Evolutionary conservation across 2,888 invertebrate species (phyloP), one percentile per base, ranked within the genome.

Genomic region (Trichogramma dendrolimi): DNA sequence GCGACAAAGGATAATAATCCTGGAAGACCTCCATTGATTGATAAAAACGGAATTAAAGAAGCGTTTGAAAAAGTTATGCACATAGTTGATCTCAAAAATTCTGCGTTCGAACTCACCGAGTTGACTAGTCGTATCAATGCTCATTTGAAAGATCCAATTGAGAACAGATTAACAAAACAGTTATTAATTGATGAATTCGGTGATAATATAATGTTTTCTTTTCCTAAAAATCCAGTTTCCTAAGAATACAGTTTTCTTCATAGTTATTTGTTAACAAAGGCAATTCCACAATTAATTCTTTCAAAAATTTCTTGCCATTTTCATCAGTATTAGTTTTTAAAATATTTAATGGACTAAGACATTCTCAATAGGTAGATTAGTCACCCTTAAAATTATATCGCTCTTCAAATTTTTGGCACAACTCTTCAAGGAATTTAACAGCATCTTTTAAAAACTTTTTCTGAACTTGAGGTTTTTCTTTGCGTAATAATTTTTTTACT

Each of bases 371-470:
- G 39, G 51, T 6, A 8, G 67, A 14, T n/a, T 68, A 47, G 42
- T 49, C 55, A 54, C 69, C 68, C 0, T 54, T 49, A 53, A 72
- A 71, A 63, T 70, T 62, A 52, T 60, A 68, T 46, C 70, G 47
- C 53, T 68, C 56, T 60, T 66, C 63, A 27, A 70, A 65, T 60
- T 68, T 62, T 4, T 11, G 6, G 53, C 69, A 69, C 6, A 66
- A 57, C 6, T 55, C 52, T 6, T 46, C 55, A 1, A 69, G 53
- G 58, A 71, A 70, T 6, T 65, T 49, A 51, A 58, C 58, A 56
- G 67, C 69, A n/a, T 59, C 41, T 46, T 10, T 58, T 46, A 60
- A 53, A 50, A 71, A 68, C 52, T 67, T 54, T 38, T 53, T 53
- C 44, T 50, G 44, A 6, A 52, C 27, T n/a, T 48, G 27, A 42